Conservation (phyloP, 2,888 invertebrate genomes). For the Neoitamus cyanurus region DNA sequence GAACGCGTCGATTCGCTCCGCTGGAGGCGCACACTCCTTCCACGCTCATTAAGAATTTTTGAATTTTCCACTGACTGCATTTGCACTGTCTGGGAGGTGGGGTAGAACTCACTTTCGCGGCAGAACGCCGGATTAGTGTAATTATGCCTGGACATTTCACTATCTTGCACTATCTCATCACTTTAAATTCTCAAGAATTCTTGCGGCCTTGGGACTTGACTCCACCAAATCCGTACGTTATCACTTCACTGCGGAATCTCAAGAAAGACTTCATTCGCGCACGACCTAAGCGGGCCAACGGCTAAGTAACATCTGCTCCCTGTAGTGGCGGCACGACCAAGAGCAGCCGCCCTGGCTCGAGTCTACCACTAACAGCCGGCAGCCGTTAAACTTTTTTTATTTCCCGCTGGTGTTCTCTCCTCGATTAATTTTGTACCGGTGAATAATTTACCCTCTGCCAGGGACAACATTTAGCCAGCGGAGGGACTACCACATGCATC, state of each 20-base stretch:
- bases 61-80: conserved; percentile 56
- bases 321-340: conserved; percentile 24
- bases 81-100: conserved; percentile 58
- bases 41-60: conserved; percentile 59
- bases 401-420: conserved; percentile 11
- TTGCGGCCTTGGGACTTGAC: not conserved
- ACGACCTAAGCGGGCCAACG: conserved; percentile 20
- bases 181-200: not conserved
- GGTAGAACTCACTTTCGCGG: conserved; percentile 77
- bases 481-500: not conserved
- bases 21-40: conserved; percentile 60
- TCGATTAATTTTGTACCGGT: conserved; percentile 49
- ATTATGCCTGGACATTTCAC: conserved; percentile 67
- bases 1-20: conserved; percentile 66
- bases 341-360: conserved; percentile 45
- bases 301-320: conserved; percentile 49
- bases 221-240: not conserved
- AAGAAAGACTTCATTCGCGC: not conserved
- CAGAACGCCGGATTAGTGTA: conserved; percentile 86
- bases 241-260: not conserved
- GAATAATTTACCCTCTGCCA: conserved; percentile 40
- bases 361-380: conserved; percentile 26
- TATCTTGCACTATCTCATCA: conserved; percentile 7
- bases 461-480: not conserved
- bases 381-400: conserved; percentile 37